phyloP scores from a whole-genome alignment of 2,113 vertebrate genomes.

The Thunnus thynnus region DNA sequence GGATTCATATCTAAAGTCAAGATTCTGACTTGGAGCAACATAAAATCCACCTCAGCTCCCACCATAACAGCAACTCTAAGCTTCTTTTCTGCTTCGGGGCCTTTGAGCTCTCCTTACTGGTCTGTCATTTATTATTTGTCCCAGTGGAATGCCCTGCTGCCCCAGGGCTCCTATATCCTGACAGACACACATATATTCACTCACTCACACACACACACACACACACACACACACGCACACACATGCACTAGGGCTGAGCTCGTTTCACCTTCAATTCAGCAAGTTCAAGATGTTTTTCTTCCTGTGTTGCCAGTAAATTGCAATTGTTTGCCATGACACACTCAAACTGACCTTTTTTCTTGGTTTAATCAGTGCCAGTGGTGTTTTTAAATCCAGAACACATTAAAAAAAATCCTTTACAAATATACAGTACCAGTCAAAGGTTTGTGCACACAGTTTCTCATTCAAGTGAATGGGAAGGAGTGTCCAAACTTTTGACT shows the following conservation, averaged over 20 bases:
- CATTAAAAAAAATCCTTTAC: too few relatives aligned
- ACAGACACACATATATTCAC: constrained; percentile 18
- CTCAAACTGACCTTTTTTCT: background rate
- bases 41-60: constrained; percentile 21
- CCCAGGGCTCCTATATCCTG: constrained; percentile 13
- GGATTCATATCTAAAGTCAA: constrained; percentile 4
- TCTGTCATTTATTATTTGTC: constrained; percentile 67
- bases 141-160: constrained; percentile 49
- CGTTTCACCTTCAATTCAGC: background rate
- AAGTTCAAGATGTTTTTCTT: background rate
- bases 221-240: too few relatives aligned
- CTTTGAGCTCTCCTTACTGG: constrained; percentile 31
- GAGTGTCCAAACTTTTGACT: too few relatives aligned
- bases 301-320: background rate
- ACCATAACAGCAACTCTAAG: background rate
- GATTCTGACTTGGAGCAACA: constrained; percentile 7
- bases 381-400: background rate
- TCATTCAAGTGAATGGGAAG: too few relatives aligned
- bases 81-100: constrained; percentile 26
- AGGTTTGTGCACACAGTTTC: too few relatives aligned
- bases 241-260: background rate
- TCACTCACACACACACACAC: background rate
- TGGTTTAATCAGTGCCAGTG: background rate
- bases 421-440: too few relatives aligned
- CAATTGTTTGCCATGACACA: constrained; percentile 9